A percentile compares a stretch with the other conserved stretches of the same genome.
phyloP scores from a whole-genome alignment of 2,113 vertebrate species.

The Toxotes chatareus region DNA sequence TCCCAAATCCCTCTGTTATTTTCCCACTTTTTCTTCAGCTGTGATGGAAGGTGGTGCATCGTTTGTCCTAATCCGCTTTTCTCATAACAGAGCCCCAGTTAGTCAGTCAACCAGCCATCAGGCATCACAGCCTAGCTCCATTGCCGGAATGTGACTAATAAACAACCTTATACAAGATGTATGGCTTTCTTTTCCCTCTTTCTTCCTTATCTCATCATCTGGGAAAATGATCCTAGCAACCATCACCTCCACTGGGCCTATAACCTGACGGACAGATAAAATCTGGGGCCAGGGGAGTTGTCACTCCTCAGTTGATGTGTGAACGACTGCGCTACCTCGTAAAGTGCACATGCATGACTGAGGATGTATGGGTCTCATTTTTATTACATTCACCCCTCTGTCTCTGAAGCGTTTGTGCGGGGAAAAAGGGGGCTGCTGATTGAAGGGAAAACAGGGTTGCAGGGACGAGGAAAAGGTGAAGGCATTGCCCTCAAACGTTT shows the following conservation, averaged over 20 bases:
- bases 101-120: slow-evolving; percentile 65
- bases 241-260: slow-evolving; percentile 31
- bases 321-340: slow-evolving; percentile 65
- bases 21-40: slow-evolving; percentile 42
- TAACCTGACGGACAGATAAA: slow-evolving; percentile 72
- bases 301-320: slow-evolving; percentile 71
- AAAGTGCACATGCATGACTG: slow-evolving; percentile 76
- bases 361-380: slow-evolving; percentile 76
- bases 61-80: slow-evolving; percentile 59
- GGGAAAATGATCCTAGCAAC: slow-evolving; percentile 56
- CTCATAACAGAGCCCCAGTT: slow-evolving; percentile 66
- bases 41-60: slow-evolving; percentile 48
- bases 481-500: slow-evolving; percentile 24
- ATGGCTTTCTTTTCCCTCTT: slow-evolving; percentile 29
- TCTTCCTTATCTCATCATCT: slow-evolving; percentile 72
- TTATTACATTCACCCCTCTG: slow-evolving; percentile 75
- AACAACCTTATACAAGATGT: slow-evolving; percentile 37
- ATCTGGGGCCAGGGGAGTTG: slow-evolving; percentile 60
- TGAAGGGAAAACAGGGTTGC: slow-evolving; percentile 67
- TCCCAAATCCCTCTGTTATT: slow-evolving; percentile 54
- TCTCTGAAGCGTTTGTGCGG: slow-evolving; percentile 46
- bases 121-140: slow-evolving; percentile 17
- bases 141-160: slow-evolving; percentile 47
- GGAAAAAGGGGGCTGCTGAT: slow-evolving; percentile 48
- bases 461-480: not conserved